Evolutionary conservation across 2,113 vertebrate genomes (phyloP).

Genomic region (Channa maculata): DNA sequence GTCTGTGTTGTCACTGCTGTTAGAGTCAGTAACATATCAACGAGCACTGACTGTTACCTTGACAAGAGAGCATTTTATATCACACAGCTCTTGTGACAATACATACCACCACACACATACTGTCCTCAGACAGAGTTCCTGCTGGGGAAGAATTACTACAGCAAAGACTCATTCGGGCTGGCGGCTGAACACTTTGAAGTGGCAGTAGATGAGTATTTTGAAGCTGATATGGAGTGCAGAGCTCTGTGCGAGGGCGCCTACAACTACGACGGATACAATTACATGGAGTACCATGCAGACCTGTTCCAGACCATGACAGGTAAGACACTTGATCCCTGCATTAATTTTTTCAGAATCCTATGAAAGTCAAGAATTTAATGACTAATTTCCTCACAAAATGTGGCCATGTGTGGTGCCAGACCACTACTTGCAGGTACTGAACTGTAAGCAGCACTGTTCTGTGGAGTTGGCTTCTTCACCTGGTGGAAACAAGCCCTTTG

Average conservation of each 20-base stretch:
- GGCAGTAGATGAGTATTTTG: conserved; percentile 86
- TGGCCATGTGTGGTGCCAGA: conserved; percentile 81
- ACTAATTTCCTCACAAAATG: background rate
- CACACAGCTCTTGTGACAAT: background rate
- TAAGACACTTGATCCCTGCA: conserved; percentile 33
- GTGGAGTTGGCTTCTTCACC: conserved; percentile 88
- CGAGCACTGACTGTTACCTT: background rate
- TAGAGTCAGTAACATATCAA: background rate
- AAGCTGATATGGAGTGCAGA: conserved; percentile 86
- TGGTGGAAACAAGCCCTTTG: conserved; percentile 87
- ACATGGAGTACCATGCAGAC: conserved; percentile 95
- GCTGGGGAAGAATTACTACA: conserved; percentile 88
- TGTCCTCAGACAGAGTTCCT: conserved; percentile 86
- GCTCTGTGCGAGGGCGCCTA: conserved; percentile 92
- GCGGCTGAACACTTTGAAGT: conserved; percentile 89
- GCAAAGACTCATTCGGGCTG: conserved; percentile 82
- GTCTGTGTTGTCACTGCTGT: background rate
- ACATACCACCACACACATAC: background rate
- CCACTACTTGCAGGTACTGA: conserved; percentile 93
- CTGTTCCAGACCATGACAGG: conserved; percentile 94
- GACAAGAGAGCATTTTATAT: background rate
- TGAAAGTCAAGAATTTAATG: background rate
- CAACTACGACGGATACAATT: conserved; percentile 95
- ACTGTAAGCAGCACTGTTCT: conserved; percentile 93
- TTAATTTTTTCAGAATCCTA: background rate